Base-by-base conservation (phyloP, 2,797 vertebrate genomes). In the Helostoma temminkii region DNA sequence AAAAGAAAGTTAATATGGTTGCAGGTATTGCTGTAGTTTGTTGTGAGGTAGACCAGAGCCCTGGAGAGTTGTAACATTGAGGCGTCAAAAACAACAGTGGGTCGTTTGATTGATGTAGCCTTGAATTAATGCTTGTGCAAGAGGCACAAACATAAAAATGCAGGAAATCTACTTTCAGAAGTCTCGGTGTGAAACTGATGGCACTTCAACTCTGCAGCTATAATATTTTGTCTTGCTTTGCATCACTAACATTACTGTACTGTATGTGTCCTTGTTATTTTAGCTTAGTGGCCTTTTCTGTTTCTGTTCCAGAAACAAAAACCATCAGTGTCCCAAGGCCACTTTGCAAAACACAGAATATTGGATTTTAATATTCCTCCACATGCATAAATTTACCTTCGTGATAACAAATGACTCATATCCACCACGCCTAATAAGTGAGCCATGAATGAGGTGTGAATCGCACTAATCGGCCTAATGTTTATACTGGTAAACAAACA, bases 401-500 rank as follows among this genome's bases (percentile, higher is more conserved):
- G 26, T 55, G 28, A 50, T 56, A 41, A 62, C 49, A 73, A 53
- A 54, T 48, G 68, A 66, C n/a, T 72, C 19, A 47, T 32, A 66
- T 58, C 39, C 56, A 50, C 49, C 18, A 0, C 3, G 37, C 41
- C 43, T 36, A 53, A 58, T 57, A 68, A 76, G 43, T 32, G 25
- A 59, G 34, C 9, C 37, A 19, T 48, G 49, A 67, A 65, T 57
- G 9, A 63, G 30, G 36, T 30, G 11, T 56, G 66, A 65, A 10
- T 54, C 66, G 43, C 26, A 53, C 45, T 66, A 67, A 74, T 21
- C n/a, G 15, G 52, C 43, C 42, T 28, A 70, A 57, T 74, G 65
- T 69, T 66, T 46, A 53, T 24, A 7, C 26, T 36, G 47, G 45
- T 67, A 66, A 76, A 74, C 78, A 82, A 80, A 73, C 59, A 54